These are phyloP conservation scores for Coelinius sp. DNA, from an alignment of 2,888 invertebrate genomes.

Conservation along the genomic window DNA sequence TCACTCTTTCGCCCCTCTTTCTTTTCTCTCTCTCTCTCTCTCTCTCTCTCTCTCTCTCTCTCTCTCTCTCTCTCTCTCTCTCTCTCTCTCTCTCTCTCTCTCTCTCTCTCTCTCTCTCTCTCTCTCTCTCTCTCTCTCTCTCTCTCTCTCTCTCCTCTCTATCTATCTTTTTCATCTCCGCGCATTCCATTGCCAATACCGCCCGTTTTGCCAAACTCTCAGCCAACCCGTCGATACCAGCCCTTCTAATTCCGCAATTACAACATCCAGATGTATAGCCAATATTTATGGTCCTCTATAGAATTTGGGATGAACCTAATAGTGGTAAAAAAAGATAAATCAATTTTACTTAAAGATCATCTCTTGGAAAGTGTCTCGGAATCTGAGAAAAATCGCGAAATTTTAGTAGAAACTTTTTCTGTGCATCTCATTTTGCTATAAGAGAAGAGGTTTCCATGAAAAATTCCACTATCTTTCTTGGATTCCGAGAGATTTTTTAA, in stretches of 20 bases:
- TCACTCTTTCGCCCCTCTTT: constrained; percentile 42
- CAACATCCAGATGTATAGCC: not conserved
- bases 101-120: no score
- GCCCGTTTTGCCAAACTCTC: constrained; percentile 45
- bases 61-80: constrained; percentile 46
- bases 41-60: constrained; percentile 42
- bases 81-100: constrained; percentile 32
- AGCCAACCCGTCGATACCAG: constrained; percentile 31
- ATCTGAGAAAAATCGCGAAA: no score
- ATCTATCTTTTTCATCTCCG: no score
- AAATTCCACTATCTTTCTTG: no score
- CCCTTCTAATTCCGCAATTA: not conserved
- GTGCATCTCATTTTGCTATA: no score
- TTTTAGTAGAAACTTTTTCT: no score
- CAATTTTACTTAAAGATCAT: no score
- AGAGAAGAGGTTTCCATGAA: no score
- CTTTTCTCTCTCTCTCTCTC: constrained; percentile 37
- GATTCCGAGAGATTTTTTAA: no score
- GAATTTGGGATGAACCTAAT: not conserved
- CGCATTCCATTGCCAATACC: constrained; percentile 42
- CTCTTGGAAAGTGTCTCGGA: no score
- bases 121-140: constrained; percentile 48
- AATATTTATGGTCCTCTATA: not conserved
- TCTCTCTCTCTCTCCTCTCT: not conserved
- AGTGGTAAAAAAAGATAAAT: no score